Base-by-base conservation (phyloP, 1,140 invertebrate genomes). In the Drosophila mayri region DNA sequence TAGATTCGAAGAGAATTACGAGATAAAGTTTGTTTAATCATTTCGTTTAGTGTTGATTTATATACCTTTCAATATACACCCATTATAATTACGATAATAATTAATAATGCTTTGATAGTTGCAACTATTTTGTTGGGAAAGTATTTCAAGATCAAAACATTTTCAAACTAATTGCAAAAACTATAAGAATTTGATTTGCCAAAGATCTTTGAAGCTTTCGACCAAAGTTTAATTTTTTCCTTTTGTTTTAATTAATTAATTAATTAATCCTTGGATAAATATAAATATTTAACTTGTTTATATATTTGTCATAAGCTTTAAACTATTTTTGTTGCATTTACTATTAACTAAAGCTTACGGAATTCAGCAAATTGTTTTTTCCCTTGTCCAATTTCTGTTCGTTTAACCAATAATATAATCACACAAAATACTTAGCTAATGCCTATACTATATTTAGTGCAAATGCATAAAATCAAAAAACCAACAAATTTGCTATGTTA, bases 371-470 rank as follows among this genome's bases (percentile, higher is more conserved):
- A 79, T 49, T 30, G 68, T 58, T 87, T 77, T 88, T 88, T 58
- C 65, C 77, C 68, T 81, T 64, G 70, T 72, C 66, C 61, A 72
- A 59, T 72, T 54, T 72, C 28, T 72, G 66, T 81, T 81, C 72
- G 60, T 71, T 81, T 43, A 74, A 83, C 59, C 64, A 65, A 58
- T 86, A 67, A 73, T 59, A 58, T 86, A 71, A 81, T 75, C 55
- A 86, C 79, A 87, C 79, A 72, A 87, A 37, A 72, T 82, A 90
- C 59, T 84, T 90, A 87, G 85, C 84, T 84, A 88, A 88, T 87
- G 81, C 85, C 72, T 80, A 71, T 74, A 59, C 25, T 76, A 82
- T 79, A 87, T 35, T 82, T 87, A 87, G 84, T 79, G 83, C 84
- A 87, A 87, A 87, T 82, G 83, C 83, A 87, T 72, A 76, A 87